These are phyloP conservation scores for Acestrorhynchus altus DNA, from an alignment of 2,797 vertebrate species.

Conservation along the genomic window DNA sequence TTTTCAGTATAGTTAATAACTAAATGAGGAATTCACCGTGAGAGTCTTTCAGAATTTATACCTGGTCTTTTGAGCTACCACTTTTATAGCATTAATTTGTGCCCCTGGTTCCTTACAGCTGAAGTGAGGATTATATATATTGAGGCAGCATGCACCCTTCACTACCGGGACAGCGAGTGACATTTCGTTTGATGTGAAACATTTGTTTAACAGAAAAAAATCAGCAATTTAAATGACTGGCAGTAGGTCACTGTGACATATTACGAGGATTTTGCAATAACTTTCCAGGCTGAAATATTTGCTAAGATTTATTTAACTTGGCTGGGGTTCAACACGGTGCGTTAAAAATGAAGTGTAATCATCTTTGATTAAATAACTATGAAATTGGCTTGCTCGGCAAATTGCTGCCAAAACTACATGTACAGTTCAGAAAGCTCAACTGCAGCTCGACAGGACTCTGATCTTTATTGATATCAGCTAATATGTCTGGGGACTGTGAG, in stretches of 20 bases:
- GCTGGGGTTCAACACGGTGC: slow-evolving; percentile 58
- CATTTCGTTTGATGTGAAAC: slow-evolving; percentile 38
- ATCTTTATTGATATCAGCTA: slow-evolving; percentile 69
- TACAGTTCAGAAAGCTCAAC: slow-evolving; percentile 58
- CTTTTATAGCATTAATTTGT: neutral
- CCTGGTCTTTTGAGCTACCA: neutral
- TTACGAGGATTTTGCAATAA: slow-evolving; percentile 61
- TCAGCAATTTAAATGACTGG: slow-evolving; percentile 43
- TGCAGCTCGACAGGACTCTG: slow-evolving; percentile 49
- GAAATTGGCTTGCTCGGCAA: slow-evolving; percentile 70
- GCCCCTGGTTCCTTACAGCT: neutral
- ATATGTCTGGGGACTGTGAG: slow-evolving; percentile 58
- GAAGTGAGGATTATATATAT: slow-evolving; percentile 15
- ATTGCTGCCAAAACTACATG: slow-evolving; percentile 53
- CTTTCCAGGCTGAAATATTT: slow-evolving; percentile 64
- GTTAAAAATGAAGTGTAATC: slow-evolving; percentile 67
- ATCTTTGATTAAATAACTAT: slow-evolving; percentile 75
- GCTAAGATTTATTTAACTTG: slow-evolving; percentile 63
- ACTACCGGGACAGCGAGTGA: slow-evolving; percentile 37
- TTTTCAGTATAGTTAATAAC: slow-evolving; percentile 24
- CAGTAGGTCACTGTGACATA: slow-evolving; percentile 61
- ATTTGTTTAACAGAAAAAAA: slow-evolving; percentile 16
- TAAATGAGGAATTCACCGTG: slow-evolving; percentile 3
- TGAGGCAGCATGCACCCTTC: slow-evolving; percentile 21
- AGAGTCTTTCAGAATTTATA: slow-evolving; percentile 14